Base-by-base conservation (phyloP, 1,140 invertebrate species). In the Pygmarrhopalites habei region DNA sequence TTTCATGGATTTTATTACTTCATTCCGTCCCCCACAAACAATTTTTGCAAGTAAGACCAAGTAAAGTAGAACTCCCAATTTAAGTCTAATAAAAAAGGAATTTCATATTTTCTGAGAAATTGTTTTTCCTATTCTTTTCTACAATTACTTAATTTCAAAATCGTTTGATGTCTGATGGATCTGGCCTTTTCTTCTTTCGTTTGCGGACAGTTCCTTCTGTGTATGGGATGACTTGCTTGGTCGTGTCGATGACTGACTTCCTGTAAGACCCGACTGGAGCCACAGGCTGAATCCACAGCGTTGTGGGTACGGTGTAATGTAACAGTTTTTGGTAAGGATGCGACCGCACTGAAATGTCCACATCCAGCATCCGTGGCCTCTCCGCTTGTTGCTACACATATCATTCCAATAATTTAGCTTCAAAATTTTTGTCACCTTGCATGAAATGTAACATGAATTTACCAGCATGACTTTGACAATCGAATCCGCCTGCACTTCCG, bases 221-320 rank as follows among this genome's bases (percentile, higher is more conserved):
- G 51, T 55, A 55, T 10, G 29, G 25, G 14, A 55, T 55, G 25
- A 12, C 14, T 55, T 28, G 17, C 25, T 15, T 21, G 4, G 7
- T 55, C 21, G 26, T 55, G 23, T 55, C 29, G 26, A 55, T 55
- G 7, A 55, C 7, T 7, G 51, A 28, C 7, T 26, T 10, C 26
- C 51, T 28, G 26, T 55, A 55, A 49, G 61, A 44, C 10, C 61
- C 61, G 12, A 63, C 53, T 19, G 61, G 61, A 23, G 53, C 41
- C 46, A 57, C 35, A 5, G 41, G 30, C 19, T 26, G 17, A 17
- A 35, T 26, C 61, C 61, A 63, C 19, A 51, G 32, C 21, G 28
- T 14, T n/a, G 43, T 58, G 2, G 17, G 30, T 19, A 14, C 7
- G 23, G 5, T 43, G 10, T 41, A 44, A 10, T 44, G 17, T 26